Evolutionary conservation across 2,888 invertebrate genomes (phyloP).

Genomic region (Anticlea derivata): DNA sequence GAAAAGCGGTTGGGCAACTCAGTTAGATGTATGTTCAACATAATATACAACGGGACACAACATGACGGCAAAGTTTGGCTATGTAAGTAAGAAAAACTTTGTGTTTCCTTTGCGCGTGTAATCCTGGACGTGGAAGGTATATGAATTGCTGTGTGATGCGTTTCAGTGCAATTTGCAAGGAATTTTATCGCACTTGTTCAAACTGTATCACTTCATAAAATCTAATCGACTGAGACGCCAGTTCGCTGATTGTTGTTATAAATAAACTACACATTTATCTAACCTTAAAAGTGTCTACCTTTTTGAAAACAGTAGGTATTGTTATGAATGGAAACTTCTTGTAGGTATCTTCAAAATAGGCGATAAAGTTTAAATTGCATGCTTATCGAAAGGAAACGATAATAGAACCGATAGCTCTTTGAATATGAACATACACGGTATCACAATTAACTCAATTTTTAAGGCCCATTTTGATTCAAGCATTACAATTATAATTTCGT

Average conservation of each 20-base stretch:
- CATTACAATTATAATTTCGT: not conserved
- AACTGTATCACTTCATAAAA: conserved; percentile 24
- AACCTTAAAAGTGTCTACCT: conserved; percentile 3
- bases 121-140: not conserved
- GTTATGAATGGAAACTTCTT: conserved; percentile 49
- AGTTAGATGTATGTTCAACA: conserved; percentile 82
- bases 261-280: conserved; percentile 9
- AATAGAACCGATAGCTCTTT: conserved; percentile 17
- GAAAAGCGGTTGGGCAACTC: conserved; percentile 76
- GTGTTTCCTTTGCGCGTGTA: not conserved
- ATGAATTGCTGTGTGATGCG: conserved; percentile 4
- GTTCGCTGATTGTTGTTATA: conserved; percentile 14
- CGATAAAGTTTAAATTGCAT: conserved; percentile 41
- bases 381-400: conserved; percentile 33
- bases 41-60: conserved; percentile 83
- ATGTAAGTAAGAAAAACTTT: conserved; percentile 64
- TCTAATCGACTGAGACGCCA: conserved; percentile 31
- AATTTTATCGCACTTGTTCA: conserved; percentile 22
- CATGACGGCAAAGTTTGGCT: conserved; percentile 85
- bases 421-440: not conserved
- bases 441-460: no score
- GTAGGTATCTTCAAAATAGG: conserved; percentile 39
- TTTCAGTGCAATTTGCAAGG: conserved; percentile 6
- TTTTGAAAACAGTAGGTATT: conserved; percentile 27
- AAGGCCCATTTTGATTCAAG: no score